Percentiles rank a stretch among this genome's conserved stretches.
Conservation (phyloP, 2,113 vertebrate species). For the Alectura lathami region DNA sequence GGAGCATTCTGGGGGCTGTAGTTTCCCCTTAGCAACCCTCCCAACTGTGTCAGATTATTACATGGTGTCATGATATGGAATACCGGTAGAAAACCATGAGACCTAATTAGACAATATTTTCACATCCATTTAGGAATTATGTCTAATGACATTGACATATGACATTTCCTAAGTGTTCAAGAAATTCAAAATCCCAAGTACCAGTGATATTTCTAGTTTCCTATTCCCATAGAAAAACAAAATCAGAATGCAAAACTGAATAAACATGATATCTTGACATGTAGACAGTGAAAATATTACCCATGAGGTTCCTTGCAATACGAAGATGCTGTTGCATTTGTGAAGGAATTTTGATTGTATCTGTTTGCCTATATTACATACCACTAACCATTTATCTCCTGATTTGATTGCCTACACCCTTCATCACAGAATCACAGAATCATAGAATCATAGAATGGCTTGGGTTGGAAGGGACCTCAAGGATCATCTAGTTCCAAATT, state of each 20-base stretch:
- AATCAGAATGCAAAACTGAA: not conserved
- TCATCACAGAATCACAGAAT: too few relatives aligned
- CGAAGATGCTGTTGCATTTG: not conserved
- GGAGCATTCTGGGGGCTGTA: too few relatives aligned
- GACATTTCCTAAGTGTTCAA: not conserved
- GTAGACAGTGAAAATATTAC: not conserved
- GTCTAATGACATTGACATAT: not conserved
- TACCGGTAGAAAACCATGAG: too few relatives aligned
- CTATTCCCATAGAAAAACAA: not conserved
- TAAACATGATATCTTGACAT: not conserved
- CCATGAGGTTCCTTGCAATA: not conserved
- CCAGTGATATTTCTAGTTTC: not conserved
- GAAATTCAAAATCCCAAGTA: not conserved
- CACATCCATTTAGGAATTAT: not conserved
- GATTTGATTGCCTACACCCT: not conserved
- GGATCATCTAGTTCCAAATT: too few relatives aligned
- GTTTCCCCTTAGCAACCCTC: too few relatives aligned
- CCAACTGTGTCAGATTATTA: too few relatives aligned
- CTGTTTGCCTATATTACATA: not conserved
- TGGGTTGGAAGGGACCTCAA: too few relatives aligned
- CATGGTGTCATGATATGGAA: too few relatives aligned
- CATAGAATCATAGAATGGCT: too few relatives aligned
- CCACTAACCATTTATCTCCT: not conserved
- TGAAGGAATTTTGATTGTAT: not conserved
- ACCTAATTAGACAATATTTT: not conserved